Percentiles rank a stretch among this genome's conserved stretches.
Conservation (phyloP, 2,888 invertebrate genomes). For the Synergus japonicus region DNA sequence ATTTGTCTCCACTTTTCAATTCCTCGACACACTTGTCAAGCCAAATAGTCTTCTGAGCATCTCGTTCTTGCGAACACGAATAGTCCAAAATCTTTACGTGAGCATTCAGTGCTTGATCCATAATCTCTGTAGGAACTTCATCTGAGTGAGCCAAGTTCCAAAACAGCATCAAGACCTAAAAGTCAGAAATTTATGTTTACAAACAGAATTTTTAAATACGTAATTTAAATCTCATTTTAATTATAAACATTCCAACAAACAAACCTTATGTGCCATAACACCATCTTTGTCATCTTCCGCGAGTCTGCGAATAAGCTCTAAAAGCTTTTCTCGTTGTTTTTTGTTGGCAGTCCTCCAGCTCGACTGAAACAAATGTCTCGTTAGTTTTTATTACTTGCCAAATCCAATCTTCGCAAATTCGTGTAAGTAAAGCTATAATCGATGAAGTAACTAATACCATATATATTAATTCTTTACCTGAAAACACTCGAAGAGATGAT, state of each 20-base stretch:
- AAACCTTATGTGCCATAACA: slow-evolving; percentile 97
- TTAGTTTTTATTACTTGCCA: neutral
- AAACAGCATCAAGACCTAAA: slow-evolving; percentile 90
- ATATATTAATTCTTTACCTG: slow-evolving; percentile 81
- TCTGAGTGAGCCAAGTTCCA: slow-evolving; percentile 98
- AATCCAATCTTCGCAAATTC: neutral
- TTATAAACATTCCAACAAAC: slow-evolving; percentile 34
- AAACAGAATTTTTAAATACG: slow-evolving; percentile 30
- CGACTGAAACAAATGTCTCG: slow-evolving; percentile 78
- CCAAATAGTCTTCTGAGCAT: slow-evolving; percentile 97
- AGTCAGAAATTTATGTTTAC: slow-evolving; percentile 13
- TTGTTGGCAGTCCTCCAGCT: slow-evolving; percentile 98
- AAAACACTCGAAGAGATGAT: slow-evolving; percentile 98
- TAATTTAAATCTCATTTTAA: slow-evolving; percentile 34
- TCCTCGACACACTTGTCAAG: slow-evolving; percentile 98
- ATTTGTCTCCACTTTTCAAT: slow-evolving; percentile 90
- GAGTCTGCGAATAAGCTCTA: slow-evolving; percentile 95
- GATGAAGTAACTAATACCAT: neutral
- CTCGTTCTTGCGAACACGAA: slow-evolving; percentile 97
- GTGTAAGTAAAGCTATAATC: neutral
- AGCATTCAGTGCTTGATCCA: slow-evolving; percentile 96
- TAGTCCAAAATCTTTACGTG: slow-evolving; percentile 98
- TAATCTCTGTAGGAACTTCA: slow-evolving; percentile 97
- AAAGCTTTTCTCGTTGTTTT: slow-evolving; percentile 95
- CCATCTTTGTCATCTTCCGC: slow-evolving; percentile 99